These are phyloP conservation scores for Limonius californicus DNA, from an alignment of 1,140 invertebrate genomes.

Conservation along the genomic window DNA sequence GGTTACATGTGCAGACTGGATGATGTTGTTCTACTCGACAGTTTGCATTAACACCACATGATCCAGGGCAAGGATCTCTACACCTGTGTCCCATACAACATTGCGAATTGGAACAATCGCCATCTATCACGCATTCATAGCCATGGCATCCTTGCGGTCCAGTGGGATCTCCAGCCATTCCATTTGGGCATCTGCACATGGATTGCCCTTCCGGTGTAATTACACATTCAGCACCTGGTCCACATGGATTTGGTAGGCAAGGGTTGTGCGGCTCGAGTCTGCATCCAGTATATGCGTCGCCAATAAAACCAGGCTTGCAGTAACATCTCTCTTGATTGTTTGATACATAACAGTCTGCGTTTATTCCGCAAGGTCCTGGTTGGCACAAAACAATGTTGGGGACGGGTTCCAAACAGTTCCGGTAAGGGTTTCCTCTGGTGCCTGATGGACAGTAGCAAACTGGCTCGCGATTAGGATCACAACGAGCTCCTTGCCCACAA, in stretches of 20 bases:
- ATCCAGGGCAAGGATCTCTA: slow-evolving; percentile 73
- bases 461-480: slow-evolving; percentile 71
- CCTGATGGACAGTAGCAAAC: slow-evolving; percentile 76
- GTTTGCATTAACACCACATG: slow-evolving; percentile 70
- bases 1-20: slow-evolving; percentile 71
- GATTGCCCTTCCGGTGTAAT: slow-evolving; percentile 62
- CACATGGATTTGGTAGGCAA: slow-evolving; percentile 75
- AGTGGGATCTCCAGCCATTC: slow-evolving; percentile 73
- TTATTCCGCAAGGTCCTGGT: slow-evolving; percentile 75
- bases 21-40: slow-evolving; percentile 71
- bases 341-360: slow-evolving; percentile 74
- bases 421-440: slow-evolving; percentile 74
- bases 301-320: slow-evolving; percentile 68
- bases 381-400: slow-evolving; percentile 60
- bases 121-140: slow-evolving; percentile 72
- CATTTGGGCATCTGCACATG: slow-evolving; percentile 69
- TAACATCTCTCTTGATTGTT: slow-evolving; percentile 72
- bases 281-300: slow-evolving; percentile 66
- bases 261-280: slow-evolving; percentile 58
- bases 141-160: slow-evolving; percentile 65
- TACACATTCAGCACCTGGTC: slow-evolving; percentile 67
- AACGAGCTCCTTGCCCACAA: slow-evolving; percentile 73
- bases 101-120: slow-evolving; percentile 65
- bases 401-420: slow-evolving; percentile 59
- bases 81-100: slow-evolving; percentile 76